phyloP scores from a whole-genome alignment of 2,888 invertebrate genomes.

The Lycia hirtaria region DNA sequence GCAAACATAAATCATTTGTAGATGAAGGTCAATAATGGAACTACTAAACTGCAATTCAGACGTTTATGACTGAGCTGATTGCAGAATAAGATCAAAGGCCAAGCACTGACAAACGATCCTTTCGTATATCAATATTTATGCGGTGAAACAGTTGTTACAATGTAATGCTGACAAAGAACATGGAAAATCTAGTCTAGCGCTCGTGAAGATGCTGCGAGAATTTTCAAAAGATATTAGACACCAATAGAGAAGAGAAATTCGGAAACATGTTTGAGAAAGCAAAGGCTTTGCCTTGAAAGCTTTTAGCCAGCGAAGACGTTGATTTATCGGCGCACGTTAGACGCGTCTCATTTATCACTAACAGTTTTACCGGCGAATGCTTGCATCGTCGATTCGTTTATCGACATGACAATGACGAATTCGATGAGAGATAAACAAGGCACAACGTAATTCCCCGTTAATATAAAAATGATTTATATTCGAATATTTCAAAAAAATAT shows the following conservation, averaged over 20 bases:
- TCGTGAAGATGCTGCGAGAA: conserved; percentile 36
- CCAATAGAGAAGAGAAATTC: conserved; percentile 50
- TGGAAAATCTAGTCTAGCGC: conserved; percentile 44
- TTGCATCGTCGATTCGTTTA: conserved; percentile 66
- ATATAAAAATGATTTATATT: conserved; percentile 21
- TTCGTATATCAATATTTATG: conserved; percentile 52
- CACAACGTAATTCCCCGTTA: conserved; percentile 23
- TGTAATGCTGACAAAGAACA: conserved; percentile 42
- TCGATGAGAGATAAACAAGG: conserved; percentile 54
- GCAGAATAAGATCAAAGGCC: conserved; percentile 32
- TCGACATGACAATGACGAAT: conserved; percentile 68
- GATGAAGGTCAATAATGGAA: conserved; percentile 27
- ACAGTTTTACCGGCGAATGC: conserved; percentile 66
- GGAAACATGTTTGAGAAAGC: conserved; percentile 45
- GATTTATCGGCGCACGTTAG: conserved; percentile 70
- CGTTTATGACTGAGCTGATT: conserved; percentile 32
- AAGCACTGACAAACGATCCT: conserved; percentile 34
- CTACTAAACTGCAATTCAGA: conserved; percentile 30
- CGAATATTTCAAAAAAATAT: conserved; percentile 32
- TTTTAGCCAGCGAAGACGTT: conserved; percentile 60
- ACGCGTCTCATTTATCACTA: conserved; percentile 72
- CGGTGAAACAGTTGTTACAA: conserved; percentile 50
- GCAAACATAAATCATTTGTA: conserved; percentile 20
- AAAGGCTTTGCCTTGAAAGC: conserved; percentile 50
- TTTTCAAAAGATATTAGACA: conserved; percentile 45